phyloP scores from a whole-genome alignment of 2,113 vertebrate species.

The Platichthys flesus region DNA sequence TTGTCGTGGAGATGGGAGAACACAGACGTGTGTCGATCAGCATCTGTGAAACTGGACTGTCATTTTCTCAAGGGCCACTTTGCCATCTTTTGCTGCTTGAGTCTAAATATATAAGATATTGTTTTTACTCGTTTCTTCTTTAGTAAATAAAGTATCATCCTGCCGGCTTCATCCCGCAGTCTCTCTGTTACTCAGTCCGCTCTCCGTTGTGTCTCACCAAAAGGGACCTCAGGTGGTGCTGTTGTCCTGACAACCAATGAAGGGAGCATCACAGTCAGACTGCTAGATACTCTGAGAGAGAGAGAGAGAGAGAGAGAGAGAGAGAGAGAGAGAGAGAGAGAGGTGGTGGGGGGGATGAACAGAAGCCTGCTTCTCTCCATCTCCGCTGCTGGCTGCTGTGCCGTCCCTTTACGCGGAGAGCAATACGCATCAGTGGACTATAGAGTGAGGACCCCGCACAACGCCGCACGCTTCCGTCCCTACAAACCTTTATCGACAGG shows the following conservation, averaged over 20 bases:
- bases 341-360: constrained; percentile 26
- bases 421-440: constrained; percentile 70
- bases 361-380: constrained; percentile 62
- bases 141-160: not conserved
- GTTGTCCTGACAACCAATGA: constrained; percentile 88
- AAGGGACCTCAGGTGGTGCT: constrained; percentile 84
- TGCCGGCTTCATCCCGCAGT: not conserved
- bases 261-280: constrained; percentile 81
- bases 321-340: constrained; percentile 36
- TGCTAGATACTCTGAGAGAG: constrained; percentile 62
- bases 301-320: constrained; percentile 31
- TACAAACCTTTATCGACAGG: not conserved
- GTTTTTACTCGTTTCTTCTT: not conserved
- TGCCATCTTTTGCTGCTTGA: too few relatives aligned
- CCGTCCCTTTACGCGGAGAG: constrained; percentile 69
- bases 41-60: not conserved
- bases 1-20: too few relatives aligned
- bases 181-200: constrained; percentile 9
- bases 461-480: constrained; percentile 6
- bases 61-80: not conserved
- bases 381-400: constrained; percentile 54
- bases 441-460: constrained; percentile 17
- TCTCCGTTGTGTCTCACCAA: constrained; percentile 70
- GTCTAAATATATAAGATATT: not conserved
- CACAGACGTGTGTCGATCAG: not conserved